These are phyloP conservation scores for Neomonachus schauinslandi DNA, from an alignment of 2,113 vertebrate genomes.

Conservation along the genomic window DNA sequence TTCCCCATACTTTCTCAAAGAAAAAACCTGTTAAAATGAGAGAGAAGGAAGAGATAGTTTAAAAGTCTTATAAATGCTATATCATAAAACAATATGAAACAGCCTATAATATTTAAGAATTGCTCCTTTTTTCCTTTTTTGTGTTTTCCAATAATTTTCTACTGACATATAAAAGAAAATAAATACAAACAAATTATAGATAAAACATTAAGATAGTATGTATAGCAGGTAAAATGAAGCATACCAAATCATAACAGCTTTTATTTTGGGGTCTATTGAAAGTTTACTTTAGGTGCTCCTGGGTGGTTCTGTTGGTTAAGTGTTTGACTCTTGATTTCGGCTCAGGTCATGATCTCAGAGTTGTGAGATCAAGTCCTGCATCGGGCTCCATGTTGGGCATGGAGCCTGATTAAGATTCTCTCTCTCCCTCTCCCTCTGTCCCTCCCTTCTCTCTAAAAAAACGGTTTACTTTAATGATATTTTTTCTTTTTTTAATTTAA, in stretches of 20 bases:
- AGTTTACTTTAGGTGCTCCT: not conserved
- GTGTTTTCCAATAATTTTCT: not conserved
- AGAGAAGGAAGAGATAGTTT: not conserved
- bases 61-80: not conserved
- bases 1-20: not conserved
- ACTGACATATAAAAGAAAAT: not conserved
- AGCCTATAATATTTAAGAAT: not conserved
- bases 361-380: not conserved
- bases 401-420: not conserved
- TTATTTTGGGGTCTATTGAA: not conserved
- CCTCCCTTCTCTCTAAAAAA: not conserved
- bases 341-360: not conserved
- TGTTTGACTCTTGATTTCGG: not conserved
- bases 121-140: not conserved
- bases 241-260: not conserved
- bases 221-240: not conserved
- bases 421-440: not conserved
- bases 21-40: not conserved
- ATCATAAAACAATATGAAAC: not conserved
- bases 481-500: not conserved
- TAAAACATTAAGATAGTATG: not conserved
- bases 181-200: not conserved
- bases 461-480: not conserved
- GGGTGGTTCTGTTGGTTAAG: not conserved
- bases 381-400: too few relatives aligned